Percentiles rank a stretch among this genome's conserved stretches.
phyloP scores from a whole-genome alignment of 2,888 invertebrate genomes.

The Cartodere bifasciata region DNA sequence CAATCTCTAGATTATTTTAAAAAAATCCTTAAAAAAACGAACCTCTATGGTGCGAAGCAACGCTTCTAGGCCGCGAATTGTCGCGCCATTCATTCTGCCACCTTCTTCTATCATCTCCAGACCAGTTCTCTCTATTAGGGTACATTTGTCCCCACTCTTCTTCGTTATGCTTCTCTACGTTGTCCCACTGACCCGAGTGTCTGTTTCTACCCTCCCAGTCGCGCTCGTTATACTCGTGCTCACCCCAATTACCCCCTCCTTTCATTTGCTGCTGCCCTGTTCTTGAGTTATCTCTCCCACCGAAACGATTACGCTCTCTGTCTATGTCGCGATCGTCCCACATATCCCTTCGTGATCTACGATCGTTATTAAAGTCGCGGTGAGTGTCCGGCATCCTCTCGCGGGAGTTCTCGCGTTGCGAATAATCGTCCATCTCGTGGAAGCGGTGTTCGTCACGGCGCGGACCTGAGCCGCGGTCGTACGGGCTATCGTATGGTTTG shows the following conservation, averaged over 20 bases:
- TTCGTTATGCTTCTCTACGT: conserved; percentile 28
- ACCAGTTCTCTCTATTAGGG: conserved; percentile 29
- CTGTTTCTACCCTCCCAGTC: conserved; percentile 37
- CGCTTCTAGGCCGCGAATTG: conserved; percentile 36
- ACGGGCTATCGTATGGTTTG: conserved; percentile 34
- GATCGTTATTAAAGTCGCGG: conserved; percentile 29
- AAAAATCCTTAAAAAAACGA: conserved; percentile 5
- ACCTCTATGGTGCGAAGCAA: conserved; percentile 26
- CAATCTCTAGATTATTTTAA: no score
- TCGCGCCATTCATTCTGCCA: conserved; percentile 30
- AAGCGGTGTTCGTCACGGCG: conserved; percentile 35
- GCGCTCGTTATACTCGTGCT: conserved; percentile 33
- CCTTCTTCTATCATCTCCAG: conserved; percentile 41
- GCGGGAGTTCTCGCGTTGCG: conserved; percentile 26
- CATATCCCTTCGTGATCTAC: conserved; percentile 26
- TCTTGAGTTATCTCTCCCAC: neutral
- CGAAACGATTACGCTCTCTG: conserved; percentile 13
- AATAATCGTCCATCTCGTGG: conserved; percentile 30
- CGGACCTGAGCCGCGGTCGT: conserved; percentile 33
- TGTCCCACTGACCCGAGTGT: conserved; percentile 28
- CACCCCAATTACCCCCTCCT: conserved; percentile 28
- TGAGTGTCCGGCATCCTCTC: conserved; percentile 26
- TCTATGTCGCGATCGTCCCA: conserved; percentile 31
- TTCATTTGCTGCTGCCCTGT: no score
- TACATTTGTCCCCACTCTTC: conserved; percentile 33